Evolutionary conservation across 2,113 vertebrate species (phyloP).

Genomic region (Corythornis vintsioides): DNA sequence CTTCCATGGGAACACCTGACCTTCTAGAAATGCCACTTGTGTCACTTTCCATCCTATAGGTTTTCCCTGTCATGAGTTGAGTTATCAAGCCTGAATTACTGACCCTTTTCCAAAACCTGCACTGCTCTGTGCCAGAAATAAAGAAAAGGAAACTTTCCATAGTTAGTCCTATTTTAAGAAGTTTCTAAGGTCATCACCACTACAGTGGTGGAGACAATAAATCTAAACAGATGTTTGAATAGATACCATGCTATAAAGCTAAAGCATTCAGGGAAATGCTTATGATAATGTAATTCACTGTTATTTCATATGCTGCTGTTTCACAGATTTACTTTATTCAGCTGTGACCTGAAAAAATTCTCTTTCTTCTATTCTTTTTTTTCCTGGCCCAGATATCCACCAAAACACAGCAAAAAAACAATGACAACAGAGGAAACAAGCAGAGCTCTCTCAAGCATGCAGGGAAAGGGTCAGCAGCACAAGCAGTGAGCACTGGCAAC

Average conservation of each 20-base stretch:
- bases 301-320: neutral
- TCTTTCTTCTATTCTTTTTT: neutral
- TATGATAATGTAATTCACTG: neutral
- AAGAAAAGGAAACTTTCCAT: neutral
- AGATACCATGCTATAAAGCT: neutral
- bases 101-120: neutral
- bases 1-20: neutral
- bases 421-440: neutral
- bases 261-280: neutral
- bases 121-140: neutral
- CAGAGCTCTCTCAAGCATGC: neutral
- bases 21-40: neutral
- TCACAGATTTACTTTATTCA: neutral
- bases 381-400: neutral
- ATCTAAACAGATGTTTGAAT: neutral
- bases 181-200: neutral
- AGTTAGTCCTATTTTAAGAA: neutral
- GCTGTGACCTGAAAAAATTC: neutral
- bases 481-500: neutral
- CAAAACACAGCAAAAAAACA: neutral
- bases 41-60: neutral
- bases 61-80: neutral
- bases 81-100: neutral
- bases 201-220: neutral
- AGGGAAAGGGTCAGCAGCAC: neutral